Base-by-base conservation (phyloP, 1,140 invertebrate species). In the Acromyrmex charruanus region DNA sequence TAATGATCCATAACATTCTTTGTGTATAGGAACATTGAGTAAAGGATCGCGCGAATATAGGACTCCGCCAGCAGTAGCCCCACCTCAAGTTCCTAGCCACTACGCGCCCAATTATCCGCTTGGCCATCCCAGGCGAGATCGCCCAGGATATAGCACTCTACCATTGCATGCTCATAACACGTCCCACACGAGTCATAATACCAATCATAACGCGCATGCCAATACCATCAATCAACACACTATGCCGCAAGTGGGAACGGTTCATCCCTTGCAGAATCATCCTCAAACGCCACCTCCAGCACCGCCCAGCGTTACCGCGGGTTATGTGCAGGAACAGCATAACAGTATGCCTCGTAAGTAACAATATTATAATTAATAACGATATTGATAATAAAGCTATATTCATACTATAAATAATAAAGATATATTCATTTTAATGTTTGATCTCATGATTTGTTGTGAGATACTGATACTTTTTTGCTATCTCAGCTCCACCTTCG, bases 51-150 rank as follows among this genome's bases (percentile, higher is more conserved):
- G 98, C 65, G 98, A 98, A 92, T 99, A 99, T 95, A 96, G 99
- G 88, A 98, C 99, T 28, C 98, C 98, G 18, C 98, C 99, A 12
- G 98, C 98, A 58, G 98, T 99, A 18, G 98, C 98, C 44, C 99
- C 99, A 10, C 99, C 99, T 16, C 98, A 98, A 95, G 98, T 99
- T 72, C 99, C 99, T 5, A 98, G 98, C 92, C 98, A 99, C 95
- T 99, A 99, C 95, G 98, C 98, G 16, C 98, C 98, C 9, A 99
- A 99, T 95, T 99, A 98, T 96, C 98, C 98, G 3, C 95, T 98
- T 79, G 97, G 97, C 0, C 97, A 98, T 96, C 97, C 97, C 1
- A 95, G 97, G 91, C 96, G 97, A 31, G 96, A 98, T 88, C 96
- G 98, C n/a, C 97, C 97, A 16, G 98, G 98, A 4, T 99, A 99